Conservation (phyloP, 2,888 invertebrate species). For the Macaria liturata region DNA sequence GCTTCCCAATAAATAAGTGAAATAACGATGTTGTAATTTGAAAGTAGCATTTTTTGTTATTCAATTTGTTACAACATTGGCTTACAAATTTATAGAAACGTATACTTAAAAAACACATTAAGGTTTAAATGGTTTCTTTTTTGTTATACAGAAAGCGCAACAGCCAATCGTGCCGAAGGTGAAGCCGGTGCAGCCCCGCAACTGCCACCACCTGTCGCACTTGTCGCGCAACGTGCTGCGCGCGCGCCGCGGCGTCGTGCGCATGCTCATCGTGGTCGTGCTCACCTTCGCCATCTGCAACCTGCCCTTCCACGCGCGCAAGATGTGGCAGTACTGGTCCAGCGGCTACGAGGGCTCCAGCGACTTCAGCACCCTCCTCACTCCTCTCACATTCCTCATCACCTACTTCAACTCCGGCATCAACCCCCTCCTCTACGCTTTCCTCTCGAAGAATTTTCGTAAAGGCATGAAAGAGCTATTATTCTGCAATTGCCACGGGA, state of each 20-base stretch:
- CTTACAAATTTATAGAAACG: too few relatives aligned
- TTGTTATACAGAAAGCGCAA: constrained; percentile 41
- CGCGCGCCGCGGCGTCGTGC: constrained; percentile 92
- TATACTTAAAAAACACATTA: too few relatives aligned
- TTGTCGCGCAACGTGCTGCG: constrained; percentile 90
- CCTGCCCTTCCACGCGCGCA: constrained; percentile 93
- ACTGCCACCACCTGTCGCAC: constrained; percentile 86
- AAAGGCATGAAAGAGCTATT: constrained; percentile 93
- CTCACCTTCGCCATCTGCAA: constrained; percentile 95
- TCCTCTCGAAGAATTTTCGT: constrained; percentile 91
- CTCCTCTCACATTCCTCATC: constrained; percentile 93
- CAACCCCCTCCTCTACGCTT: constrained; percentile 95
- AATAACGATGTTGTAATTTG: too few relatives aligned
- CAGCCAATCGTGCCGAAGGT: constrained; percentile 51
- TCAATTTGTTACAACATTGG: too few relatives aligned
- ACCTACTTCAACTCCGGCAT: constrained; percentile 95
- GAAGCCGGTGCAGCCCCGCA: constrained; percentile 65
- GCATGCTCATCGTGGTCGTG: constrained; percentile 94
- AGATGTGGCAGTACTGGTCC: constrained; percentile 94
- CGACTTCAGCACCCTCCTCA: constrained; percentile 89
- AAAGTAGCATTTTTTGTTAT: too few relatives aligned
- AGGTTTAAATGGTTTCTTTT: neutral
- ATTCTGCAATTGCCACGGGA: constrained; percentile 80
- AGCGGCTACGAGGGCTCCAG: constrained; percentile 87
- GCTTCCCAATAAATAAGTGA: too few relatives aligned